phyloP scores from a whole-genome alignment of 2,797 vertebrate species.

The Sylvilagus floridanus region DNA sequence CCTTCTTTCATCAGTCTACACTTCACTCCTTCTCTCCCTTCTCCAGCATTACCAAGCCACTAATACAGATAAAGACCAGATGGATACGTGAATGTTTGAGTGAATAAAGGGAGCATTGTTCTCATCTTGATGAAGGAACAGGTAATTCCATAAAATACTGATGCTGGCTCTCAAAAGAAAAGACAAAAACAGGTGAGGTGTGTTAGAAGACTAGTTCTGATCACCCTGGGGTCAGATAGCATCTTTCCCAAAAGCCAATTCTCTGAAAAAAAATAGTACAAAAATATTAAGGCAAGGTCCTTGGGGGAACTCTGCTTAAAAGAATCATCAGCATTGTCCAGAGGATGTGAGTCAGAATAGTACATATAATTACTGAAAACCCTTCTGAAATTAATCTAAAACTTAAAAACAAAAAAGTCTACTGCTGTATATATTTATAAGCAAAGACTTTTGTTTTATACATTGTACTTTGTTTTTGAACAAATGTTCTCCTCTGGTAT shows the following conservation, averaged over 20 bases:
- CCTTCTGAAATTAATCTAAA: conserved; percentile 18
- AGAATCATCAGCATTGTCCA: not conserved
- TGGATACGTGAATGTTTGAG: not conserved
- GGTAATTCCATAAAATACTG: not conserved
- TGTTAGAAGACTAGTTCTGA: not conserved
- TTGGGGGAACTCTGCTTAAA: not conserved
- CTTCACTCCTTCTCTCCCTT: not conserved
- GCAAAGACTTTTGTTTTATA: not conserved
- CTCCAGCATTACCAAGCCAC: not conserved
- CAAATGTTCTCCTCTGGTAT: not conserved
- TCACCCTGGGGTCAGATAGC: not conserved
- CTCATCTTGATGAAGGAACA: not conserved
- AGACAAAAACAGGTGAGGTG: not conserved
- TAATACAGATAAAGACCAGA: not conserved
- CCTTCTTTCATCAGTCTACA: not conserved
- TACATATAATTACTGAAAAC: not conserved
- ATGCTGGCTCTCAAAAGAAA: not conserved
- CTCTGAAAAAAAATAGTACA: not conserved
- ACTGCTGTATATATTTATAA: not conserved
- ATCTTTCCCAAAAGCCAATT: not conserved
- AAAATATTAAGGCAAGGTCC: not conserved
- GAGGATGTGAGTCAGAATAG: not conserved
- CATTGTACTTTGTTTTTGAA: not conserved
- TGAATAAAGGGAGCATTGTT: not conserved
- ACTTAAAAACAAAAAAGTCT: not conserved